Conservation (phyloP, 2,888 invertebrate species). For the Platynereis dumerilii region DNA sequence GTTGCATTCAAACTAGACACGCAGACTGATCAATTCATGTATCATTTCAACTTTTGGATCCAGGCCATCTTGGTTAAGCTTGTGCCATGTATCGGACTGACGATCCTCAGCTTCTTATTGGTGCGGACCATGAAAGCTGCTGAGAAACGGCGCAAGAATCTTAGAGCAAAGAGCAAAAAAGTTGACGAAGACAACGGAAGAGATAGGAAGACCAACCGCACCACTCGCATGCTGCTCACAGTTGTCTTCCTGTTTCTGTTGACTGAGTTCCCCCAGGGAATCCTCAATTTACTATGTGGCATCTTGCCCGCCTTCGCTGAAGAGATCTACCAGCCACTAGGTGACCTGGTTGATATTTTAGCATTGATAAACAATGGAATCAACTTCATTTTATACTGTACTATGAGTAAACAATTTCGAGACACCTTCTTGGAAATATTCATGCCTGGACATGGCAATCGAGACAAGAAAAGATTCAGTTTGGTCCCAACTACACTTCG, state of each 20-base stretch:
- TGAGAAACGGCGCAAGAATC: constrained; percentile 50
- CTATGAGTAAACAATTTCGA: no score
- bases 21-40: constrained; percentile 45
- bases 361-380: no score
- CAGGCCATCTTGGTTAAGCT: constrained; percentile 89
- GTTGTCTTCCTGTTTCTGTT: constrained; percentile 86
- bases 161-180: constrained; percentile 35
- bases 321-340: no score
- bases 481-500: constrained; percentile 17
- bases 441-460: no score
- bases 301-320: constrained; percentile 69
- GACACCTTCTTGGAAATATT: no score
- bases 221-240: constrained; percentile 87
- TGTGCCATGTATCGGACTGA: constrained; percentile 86
- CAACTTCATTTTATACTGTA: no score
- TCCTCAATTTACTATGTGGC: constrained; percentile 76
- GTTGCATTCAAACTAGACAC: no score
- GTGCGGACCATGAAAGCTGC: no score
- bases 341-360: no score
- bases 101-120: constrained; percentile 69
- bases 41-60: no score
- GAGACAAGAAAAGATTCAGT: no score
- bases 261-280: constrained; percentile 86
- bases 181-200: constrained; percentile 39
- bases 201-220: constrained; percentile 70